These are phyloP conservation scores for Adrianichthys oophorus DNA, from an alignment of 2,797 vertebrate species.

Conservation along the genomic window DNA sequence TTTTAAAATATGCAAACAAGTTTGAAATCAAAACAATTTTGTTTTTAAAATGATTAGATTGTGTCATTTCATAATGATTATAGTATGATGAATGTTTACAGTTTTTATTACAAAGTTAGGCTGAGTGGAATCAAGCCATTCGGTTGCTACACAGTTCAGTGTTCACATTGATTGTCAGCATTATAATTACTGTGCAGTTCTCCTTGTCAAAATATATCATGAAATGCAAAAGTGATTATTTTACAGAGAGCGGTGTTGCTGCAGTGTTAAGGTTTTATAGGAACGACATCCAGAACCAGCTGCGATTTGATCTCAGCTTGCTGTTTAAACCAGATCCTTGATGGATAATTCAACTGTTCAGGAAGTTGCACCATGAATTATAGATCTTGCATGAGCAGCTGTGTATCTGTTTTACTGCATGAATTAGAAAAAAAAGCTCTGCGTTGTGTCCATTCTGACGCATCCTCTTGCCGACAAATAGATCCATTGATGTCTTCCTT, in stretches of 20 bases:
- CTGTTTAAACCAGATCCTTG: slow-evolving; percentile 23
- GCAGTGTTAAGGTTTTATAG: slow-evolving; percentile 15
- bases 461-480: too few relatives aligned
- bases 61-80: too few relatives aligned
- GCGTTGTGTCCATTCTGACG: slow-evolving; percentile 19
- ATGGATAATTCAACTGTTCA: slow-evolving; percentile 26
- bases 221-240: slow-evolving; percentile 1
- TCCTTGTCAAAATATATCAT: not conserved
- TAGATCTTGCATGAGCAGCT: slow-evolving; percentile 10
- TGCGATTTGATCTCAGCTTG: slow-evolving; percentile 25
- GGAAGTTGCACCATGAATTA: slow-evolving; percentile 30
- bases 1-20: too few relatives aligned
- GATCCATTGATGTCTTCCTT: too few relatives aligned
- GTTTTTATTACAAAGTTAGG: not conserved
- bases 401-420: slow-evolving; percentile 1
- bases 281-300: slow-evolving; percentile 21
- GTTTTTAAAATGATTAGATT: too few relatives aligned
- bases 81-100: too few relatives aligned
- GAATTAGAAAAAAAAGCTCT: slow-evolving; percentile 14
- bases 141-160: not conserved
- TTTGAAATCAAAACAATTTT: too few relatives aligned
- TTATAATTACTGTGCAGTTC: not conserved
- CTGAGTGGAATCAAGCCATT: not conserved
- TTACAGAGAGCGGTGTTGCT: not conserved
- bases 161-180: not conserved